Evolutionary conservation across 2,797 vertebrate species (phyloP), one percentile per base, ranked within the genome.

Genomic region (Premnoplex brunnescens): DNA sequence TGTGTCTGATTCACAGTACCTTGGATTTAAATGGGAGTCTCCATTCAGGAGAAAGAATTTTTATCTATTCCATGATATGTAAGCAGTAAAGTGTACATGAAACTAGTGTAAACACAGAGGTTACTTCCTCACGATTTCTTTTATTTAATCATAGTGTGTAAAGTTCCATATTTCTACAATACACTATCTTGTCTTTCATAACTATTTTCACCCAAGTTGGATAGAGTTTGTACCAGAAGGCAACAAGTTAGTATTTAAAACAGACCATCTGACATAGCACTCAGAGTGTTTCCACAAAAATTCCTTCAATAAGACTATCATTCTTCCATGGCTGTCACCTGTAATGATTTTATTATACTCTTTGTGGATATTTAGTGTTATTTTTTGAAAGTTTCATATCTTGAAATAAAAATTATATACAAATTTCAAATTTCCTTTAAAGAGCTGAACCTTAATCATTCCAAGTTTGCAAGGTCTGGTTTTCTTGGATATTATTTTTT

Each of bases 1-100:
- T 5, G 17, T 46, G 34, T 60, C 10, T 73, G 46, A 41, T 78
- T 52, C 0, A 0, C 16, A 52, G 12, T 18, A 49, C 6, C 5
- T 22, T 77, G 14, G 7, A 32, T 74, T 85, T 83, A 66, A 62
- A 62, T 56, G 20, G 0, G 2, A 34, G 0, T 72, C 8, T 80
- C 22, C 7, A 63, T 19, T 7, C 27, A 77, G 66, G 19, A 90
- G 12, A 58, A 63, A 56, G 8, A 55, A 41, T 36, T 58, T 71
- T 74, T 62, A 26, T 69, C 27, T 34, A 4, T 78, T 75, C 12
- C 7, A 32, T 19, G 24, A 55, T 24, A 62, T 68, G 22, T 5
- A 62, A 12, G 14, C 6, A 90, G 43, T 34, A 73, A 73, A 58
- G 15, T 43, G 7, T 49, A 22, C 13, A n/a, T 60, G 15, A 72